Base-by-base conservation (phyloP, 2,113 vertebrate species). In the Vimba vimba region DNA sequence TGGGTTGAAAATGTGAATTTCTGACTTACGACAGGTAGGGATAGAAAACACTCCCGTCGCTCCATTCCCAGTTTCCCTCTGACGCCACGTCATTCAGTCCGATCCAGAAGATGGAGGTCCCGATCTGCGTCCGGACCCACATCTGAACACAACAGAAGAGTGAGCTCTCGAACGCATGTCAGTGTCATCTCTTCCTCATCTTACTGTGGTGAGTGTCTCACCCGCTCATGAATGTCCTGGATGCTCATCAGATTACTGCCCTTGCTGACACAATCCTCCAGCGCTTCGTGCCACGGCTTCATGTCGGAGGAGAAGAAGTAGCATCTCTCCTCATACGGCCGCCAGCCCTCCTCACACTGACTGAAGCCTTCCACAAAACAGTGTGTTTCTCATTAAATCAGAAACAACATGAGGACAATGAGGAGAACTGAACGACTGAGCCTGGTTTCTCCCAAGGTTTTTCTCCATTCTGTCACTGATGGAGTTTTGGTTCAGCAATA, bases 41-140 rank as follows among this genome's bases (percentile, higher is more conserved):
- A 25, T 93, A 85, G 55, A 83, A 95, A 13, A 89, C 47, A 69
- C 6, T 93, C 13, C 94, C 93, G 7, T 96, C 94, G 0, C 86
- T 93, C 95, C 95, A 96, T 81, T 95, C 94, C 90, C 90, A 96
- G 12, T 91, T 87, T 0, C 86, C 91, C 71, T 95, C 95, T 0
- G 57, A 8, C 1, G 50, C 57, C 0, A 66, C 64, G 74, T 96
- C 95, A n/a, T 93, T 95, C 84, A 96, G 90, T 30, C 95, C 95
- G 0, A 95, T 89, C 95, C 95, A 96, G 91, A 84, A 95, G 86
- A 91, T 87, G 5, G 91, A 86, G 1, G 60, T 7, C 30, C 78
- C 78, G 27, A 95, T 79, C 86, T 96, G 95, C 0, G 95, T 95
- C 27, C 89, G 90, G 27, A 95, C 76, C 95, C 95, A 96, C 52